Base-by-base conservation (phyloP, 1,140 invertebrate species). In the Metopolophium dirhodum region DNA sequence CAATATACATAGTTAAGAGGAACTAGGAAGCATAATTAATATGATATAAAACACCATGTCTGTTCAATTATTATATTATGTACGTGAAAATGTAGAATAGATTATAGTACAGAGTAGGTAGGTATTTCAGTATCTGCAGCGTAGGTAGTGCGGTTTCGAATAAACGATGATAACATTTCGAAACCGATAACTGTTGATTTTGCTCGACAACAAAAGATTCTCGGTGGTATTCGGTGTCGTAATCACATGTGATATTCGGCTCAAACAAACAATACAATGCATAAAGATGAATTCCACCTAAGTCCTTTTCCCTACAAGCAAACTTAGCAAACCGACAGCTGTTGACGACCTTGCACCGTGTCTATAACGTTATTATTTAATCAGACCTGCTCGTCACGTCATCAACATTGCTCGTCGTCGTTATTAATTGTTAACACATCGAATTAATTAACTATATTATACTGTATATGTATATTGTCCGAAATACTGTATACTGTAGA, bases 271-370 rank as follows among this genome's bases (percentile, higher is more conserved):
- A 77, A 77, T 77, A n/a, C 61, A 35, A 77, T 20, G 61, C 61
- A 77, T 77, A 77, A 77, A 77, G 61, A 77, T 77, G 61, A 77
- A 77, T n/a, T 77, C 61, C 30, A n/a, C 30, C n/a, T n/a, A 68
- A 68, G 61, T 77, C 30, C 14, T 77, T 77, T 77, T 77, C 30
- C 61, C 61, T 35, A 77, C 61, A 4, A 18, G 61, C 61, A n/a
- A 77, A 68, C 30, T 30, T 14, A 18, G 61, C 61, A n/a, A 77
- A 68, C 30, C 61, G 30, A n/a, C 57, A 57, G n/a, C 61, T 77
- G 61, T 77, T 77, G 61, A 77, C 61, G 61, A 77, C 61, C 61
- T 77, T 77, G 61, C 30, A 77, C 61, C 61, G 30, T 77, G 61
- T 18, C 30, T n/a, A 61, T n/a, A n/a, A 77, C 30, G 30, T 77